Base-by-base conservation (phyloP, 2,888 invertebrate species). In the Nudaria mundana region DNA sequence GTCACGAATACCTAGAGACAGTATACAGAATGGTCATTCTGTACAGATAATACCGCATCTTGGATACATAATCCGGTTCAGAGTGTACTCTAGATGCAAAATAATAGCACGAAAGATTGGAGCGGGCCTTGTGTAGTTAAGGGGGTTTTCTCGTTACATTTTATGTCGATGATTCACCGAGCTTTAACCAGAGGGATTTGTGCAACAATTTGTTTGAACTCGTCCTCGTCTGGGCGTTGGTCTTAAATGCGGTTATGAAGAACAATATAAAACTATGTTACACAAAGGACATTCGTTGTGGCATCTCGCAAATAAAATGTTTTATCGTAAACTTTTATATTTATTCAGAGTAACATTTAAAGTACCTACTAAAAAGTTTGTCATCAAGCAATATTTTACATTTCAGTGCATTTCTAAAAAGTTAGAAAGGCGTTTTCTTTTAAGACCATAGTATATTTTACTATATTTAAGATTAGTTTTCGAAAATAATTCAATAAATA, bases 101-200 rank as follows among this genome's bases (percentile, higher is more conserved):
- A 71, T 72, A 68, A 61, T 59, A 53, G 64, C 65, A 60, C 67
- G 60, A 66, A 68, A 71, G 68, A 70, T 71, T 65, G 66, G 66
- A 64, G 62, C 57, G 64, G 66, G 63, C 58, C 70, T 69, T 65
- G 64, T 66, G 71, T 60, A 66, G 68, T 69, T 62, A 70, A 69
- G 72, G 71, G 66, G 69, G 68, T 72, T 72, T 73, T 73, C 76
- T 79, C 76, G 74, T 77, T 78, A 76, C 72, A 66, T 73, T 79
- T 79, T 81, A 75, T 78, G 76, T 71, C 70, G 71, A 77, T 76
- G 75, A 71, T 80, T 76, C 76, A 71, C 77, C 63, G 63, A 66
- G 72, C 63, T 72, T 76, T 70, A 76, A 66, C 72, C 62, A 57
- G 62, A 61, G 68, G 73, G 70, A 68, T 68, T 65, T 62, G 63